Evolutionary conservation across 2,888 invertebrate species (phyloP).

Genomic region (Dioctria linearis): DNA sequence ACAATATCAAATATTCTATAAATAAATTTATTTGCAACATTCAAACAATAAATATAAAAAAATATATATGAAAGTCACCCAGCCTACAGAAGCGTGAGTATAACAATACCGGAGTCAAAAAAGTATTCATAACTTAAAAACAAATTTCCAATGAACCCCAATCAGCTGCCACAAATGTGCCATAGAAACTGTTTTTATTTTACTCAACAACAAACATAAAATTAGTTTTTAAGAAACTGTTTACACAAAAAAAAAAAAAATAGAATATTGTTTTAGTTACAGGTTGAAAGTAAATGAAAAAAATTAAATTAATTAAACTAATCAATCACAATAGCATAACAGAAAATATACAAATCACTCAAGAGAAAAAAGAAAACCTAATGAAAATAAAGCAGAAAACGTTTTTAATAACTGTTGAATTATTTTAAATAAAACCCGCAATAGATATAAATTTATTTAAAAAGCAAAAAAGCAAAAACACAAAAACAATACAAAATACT

Average conservation of each 20-base stretch:
- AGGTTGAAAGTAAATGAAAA: constrained; percentile 48
- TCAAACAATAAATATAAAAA: constrained; percentile 13
- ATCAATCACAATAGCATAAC: constrained; percentile 47
- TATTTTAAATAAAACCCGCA: constrained; percentile 51
- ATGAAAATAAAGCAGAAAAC: constrained; percentile 23
- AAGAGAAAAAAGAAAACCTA: constrained; percentile 7
- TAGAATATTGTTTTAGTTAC: constrained; percentile 53
- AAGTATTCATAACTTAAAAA: constrained; percentile 23
- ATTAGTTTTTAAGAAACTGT: constrained; percentile 53
- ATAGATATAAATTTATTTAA: constrained; percentile 42
- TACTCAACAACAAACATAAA: constrained; percentile 50
- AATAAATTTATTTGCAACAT: background rate
- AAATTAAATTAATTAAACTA: constrained; percentile 20
- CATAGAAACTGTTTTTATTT: constrained; percentile 57
- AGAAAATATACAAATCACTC: constrained; percentile 29
- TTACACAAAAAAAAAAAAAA: constrained; percentile 43
- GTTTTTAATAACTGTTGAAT: constrained; percentile 51
- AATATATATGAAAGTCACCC: constrained; percentile 16
- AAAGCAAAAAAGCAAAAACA: background rate
- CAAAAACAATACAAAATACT: constrained; percentile 12
- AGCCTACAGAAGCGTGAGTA: constrained; percentile 1
- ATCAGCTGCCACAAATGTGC: constrained; percentile 56
- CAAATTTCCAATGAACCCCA: constrained; percentile 7
- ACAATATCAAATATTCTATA: constrained; percentile 18
- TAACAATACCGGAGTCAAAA: background rate